Conservation (phyloP, 2,113 vertebrate genomes). For the Tupaia tana region DNA sequence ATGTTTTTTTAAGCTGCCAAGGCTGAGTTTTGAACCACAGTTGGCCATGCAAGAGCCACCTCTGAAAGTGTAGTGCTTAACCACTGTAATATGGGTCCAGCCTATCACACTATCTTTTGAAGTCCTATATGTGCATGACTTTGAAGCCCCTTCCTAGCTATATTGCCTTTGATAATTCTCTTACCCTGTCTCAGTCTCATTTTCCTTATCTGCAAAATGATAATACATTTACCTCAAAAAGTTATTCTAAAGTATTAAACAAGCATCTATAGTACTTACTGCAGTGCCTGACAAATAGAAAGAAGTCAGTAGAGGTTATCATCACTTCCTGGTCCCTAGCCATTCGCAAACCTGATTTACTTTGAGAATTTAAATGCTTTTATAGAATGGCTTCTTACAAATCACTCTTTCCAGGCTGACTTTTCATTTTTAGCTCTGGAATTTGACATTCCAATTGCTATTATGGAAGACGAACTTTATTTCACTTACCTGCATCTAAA, state of each 20-base stretch:
- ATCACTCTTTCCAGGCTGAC: background rate
- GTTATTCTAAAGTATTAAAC: background rate
- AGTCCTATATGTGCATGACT: background rate
- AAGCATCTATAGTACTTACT: background rate
- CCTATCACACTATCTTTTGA: background rate
- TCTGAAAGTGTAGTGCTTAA: too few relatives aligned
- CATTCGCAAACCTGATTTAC: background rate
- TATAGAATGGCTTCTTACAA: background rate
- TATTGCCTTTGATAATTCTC: background rate
- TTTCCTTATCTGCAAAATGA: conserved; percentile 18
- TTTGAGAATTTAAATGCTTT: background rate
- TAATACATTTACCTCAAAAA: background rate
- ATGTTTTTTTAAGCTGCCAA: too few relatives aligned
- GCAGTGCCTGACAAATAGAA: background rate
- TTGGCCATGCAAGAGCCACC: too few relatives aligned
- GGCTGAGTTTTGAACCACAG: too few relatives aligned
- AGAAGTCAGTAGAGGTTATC: background rate
- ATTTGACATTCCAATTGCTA: background rate
- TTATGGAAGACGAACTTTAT: background rate
- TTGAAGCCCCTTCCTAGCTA: background rate
- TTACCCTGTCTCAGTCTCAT: background rate
- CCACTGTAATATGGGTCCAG: too few relatives aligned
- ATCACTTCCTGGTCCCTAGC: background rate
- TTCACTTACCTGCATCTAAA: background rate
- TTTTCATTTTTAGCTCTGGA: background rate